A percentile compares a stretch with the other conserved stretches of the same genome.
Conservation (phyloP, 1,140 invertebrate genomes). For the Drosophila chauvacae region DNA sequence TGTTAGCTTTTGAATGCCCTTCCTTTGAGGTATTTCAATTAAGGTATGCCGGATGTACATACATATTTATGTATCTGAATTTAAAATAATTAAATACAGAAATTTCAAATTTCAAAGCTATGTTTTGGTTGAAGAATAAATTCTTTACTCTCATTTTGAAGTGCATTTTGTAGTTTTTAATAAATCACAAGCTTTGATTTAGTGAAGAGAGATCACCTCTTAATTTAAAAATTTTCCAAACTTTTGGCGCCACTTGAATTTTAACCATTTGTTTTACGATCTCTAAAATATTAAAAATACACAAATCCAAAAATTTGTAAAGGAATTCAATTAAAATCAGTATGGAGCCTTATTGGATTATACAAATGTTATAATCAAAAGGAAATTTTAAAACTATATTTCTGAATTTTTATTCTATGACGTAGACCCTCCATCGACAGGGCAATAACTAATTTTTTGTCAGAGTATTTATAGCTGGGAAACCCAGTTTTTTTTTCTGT, state of each 20-base stretch:
- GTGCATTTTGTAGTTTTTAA: too few species aligned
- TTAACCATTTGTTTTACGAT: not conserved
- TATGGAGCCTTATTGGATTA: too few species aligned
- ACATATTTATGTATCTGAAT: too few species aligned
- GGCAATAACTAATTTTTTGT: not conserved
- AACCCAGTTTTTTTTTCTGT: not conserved
- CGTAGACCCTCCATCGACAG: not conserved
- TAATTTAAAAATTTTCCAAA: not conserved
- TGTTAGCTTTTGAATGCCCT: constrained; percentile 18
- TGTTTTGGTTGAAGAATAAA: too few species aligned
- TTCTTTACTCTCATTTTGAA: too few species aligned
- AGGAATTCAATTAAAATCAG: not conserved
- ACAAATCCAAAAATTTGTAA: not conserved
- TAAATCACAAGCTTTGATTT: not conserved
- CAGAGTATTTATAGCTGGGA: constrained; percentile 7
- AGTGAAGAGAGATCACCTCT: not conserved
- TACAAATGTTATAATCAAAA: too few species aligned
- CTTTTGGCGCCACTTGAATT: not conserved
- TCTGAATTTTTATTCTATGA: not conserved
- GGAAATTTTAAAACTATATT: too few species aligned
- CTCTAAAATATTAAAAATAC: not conserved
- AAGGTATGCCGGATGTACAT: not conserved
- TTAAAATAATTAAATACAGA: too few species aligned
- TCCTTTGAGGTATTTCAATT: constrained; percentile 4
- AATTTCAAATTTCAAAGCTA: too few species aligned